A percentile compares a stretch with the other conserved stretches of the same genome.
Conservation (phyloP, 2,888 invertebrate genomes). For the Diarsia dahlii region DNA sequence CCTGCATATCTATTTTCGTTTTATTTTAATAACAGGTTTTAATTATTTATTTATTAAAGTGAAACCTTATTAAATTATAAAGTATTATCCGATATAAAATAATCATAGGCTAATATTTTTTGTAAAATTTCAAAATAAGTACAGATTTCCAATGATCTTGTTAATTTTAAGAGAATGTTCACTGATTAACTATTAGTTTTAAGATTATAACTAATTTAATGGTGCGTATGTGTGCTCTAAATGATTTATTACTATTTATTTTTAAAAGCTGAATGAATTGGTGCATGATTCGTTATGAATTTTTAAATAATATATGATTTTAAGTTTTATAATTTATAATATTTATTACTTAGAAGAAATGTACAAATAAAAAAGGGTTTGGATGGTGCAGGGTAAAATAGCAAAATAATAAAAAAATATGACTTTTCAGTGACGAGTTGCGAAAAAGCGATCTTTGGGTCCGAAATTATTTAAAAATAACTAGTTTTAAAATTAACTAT, state of each 20-base stretch:
- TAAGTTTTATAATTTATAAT: slow-evolving; percentile 18
- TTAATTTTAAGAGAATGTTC: slow-evolving; percentile 56
- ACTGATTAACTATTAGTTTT: slow-evolving; percentile 63
- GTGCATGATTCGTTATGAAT: slow-evolving; percentile 76
- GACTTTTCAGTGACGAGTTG: background rate
- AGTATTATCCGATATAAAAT: slow-evolving; percentile 33
- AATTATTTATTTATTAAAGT: background rate
- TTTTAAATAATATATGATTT: slow-evolving; percentile 43
- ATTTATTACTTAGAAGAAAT: slow-evolving; percentile 48
- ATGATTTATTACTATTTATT: slow-evolving; percentile 59
- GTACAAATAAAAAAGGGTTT: slow-evolving; percentile 66
- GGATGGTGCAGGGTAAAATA: slow-evolving; percentile 77
- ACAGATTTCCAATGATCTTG: slow-evolving; percentile 76
- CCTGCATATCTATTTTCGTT: background rate
- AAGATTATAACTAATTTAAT: slow-evolving; percentile 54
- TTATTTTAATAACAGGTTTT: background rate
- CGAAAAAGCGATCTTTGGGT: slow-evolving; percentile 17
- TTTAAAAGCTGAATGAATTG: slow-evolving; percentile 82
- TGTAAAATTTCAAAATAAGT: slow-evolving; percentile 47
- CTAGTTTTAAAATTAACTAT: slow-evolving; percentile 50
- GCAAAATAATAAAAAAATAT: background rate
- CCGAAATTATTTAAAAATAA: slow-evolving; percentile 10
- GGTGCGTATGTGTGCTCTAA: slow-evolving; percentile 71
- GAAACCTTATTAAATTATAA: background rate
- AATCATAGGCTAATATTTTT: slow-evolving; percentile 18